Evolutionary conservation across 2,113 vertebrate genomes (phyloP).

Genomic region (Cryptomyrus ogoouensis): DNA sequence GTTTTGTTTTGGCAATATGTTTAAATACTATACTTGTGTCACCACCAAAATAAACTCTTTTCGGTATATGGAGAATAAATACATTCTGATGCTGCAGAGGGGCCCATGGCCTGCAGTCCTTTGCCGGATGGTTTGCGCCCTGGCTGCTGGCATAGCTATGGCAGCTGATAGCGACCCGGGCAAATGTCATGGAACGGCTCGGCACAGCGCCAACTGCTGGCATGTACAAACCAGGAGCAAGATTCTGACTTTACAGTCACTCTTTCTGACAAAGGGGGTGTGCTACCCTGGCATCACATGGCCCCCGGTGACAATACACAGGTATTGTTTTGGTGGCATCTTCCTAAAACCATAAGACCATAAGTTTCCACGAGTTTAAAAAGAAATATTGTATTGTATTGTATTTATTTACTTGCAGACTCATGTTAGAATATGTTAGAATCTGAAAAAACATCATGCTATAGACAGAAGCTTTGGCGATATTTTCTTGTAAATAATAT

Average conservation of each 20-base stretch:
- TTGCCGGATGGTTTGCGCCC: constrained; percentile 2
- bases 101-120: constrained; percentile 2
- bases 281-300: not conserved
- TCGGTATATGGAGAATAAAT: not conserved
- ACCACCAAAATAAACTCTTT: not conserved
- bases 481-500: not conserved
- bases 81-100: constrained; percentile 11
- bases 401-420: too few species aligned
- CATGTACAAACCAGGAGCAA: not conserved
- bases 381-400: too few species aligned
- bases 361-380: not conserved
- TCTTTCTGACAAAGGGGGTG: not conserved
- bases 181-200: not conserved
- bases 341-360: not conserved
- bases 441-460: not conserved
- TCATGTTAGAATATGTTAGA: too few species aligned
- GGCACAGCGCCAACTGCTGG: not conserved
- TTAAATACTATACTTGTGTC: not conserved
- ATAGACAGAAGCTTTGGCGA: not conserved
- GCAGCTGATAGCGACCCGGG: not conserved
- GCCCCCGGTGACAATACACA: not conserved
- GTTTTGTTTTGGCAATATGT: not conserved
- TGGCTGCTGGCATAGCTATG: constrained; percentile 18
- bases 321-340: not conserved
- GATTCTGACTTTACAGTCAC: not conserved